These are phyloP conservation scores for Todus mexicanus DNA, from an alignment of 2,797 vertebrate species.

Conservation along the genomic window DNA sequence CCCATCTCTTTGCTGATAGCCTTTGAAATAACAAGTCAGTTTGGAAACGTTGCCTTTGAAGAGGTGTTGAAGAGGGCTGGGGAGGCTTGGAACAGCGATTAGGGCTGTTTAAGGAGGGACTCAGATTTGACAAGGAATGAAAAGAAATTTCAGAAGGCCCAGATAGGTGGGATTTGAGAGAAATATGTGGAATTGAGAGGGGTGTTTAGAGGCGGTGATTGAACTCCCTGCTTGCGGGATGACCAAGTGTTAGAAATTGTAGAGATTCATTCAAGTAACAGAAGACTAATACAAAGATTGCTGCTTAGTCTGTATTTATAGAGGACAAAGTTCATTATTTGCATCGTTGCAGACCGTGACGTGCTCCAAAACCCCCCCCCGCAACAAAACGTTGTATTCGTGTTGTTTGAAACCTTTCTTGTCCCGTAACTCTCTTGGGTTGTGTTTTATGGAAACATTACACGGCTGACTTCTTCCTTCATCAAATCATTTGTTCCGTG, in stretches of 20 bases:
- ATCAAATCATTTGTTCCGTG: background rate
- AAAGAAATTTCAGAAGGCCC: background rate
- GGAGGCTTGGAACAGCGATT: background rate
- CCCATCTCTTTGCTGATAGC: background rate
- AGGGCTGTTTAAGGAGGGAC: background rate
- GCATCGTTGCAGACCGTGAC: background rate
- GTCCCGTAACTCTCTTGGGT: background rate
- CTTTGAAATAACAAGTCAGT: background rate
- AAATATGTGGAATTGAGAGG: background rate
- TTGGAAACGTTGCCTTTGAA: background rate
- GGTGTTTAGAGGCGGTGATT: background rate
- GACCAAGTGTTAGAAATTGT: too few species aligned
- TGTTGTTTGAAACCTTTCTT: background rate
- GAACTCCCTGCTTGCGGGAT: background rate
- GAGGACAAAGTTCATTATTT: background rate
- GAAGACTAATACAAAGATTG: background rate
- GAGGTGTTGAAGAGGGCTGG: background rate
- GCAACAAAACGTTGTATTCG: background rate
- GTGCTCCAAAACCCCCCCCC: background rate
- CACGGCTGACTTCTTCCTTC: background rate
- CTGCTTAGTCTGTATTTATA: background rate
- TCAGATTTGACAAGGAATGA: background rate
- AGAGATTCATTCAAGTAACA: background rate
- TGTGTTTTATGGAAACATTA: conserved; percentile 36
- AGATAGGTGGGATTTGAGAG: background rate